phyloP scores from a whole-genome alignment of 1,140 invertebrate species.

The Bombus terrestris region DNA sequence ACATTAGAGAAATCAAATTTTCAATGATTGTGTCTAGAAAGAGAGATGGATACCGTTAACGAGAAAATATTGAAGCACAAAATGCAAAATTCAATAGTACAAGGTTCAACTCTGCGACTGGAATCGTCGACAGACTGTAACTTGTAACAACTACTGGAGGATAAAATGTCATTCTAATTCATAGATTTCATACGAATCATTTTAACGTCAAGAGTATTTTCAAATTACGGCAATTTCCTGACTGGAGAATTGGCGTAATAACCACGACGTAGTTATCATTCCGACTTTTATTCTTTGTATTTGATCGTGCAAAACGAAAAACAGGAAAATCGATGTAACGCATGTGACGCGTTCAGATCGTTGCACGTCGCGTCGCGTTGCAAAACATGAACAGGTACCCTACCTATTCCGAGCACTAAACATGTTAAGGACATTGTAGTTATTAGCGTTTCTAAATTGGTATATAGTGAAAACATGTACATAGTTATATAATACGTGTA shows the following conservation, averaged over 20 bases:
- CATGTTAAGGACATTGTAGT: too few relatives aligned
- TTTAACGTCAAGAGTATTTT: neutral
- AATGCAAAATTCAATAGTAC: neutral
- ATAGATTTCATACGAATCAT: constrained; percentile 7
- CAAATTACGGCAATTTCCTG: constrained; percentile 31
- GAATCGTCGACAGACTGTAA: neutral
- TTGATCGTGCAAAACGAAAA: constrained; percentile 2
- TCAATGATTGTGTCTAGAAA: too few relatives aligned
- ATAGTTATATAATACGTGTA: too few relatives aligned
- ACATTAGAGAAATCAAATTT: too few relatives aligned
- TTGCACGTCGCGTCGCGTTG: neutral
- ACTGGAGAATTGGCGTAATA: neutral
- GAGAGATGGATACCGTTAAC: too few relatives aligned
- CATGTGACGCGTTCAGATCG: neutral
- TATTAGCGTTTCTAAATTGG: too few relatives aligned
- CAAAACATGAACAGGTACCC: too few relatives aligned
- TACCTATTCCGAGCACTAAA: too few relatives aligned
- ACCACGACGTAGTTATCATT: neutral
- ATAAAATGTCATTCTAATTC: constrained; percentile 8
- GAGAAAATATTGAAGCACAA: too few relatives aligned
- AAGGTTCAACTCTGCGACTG: neutral
- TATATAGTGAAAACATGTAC: too few relatives aligned
- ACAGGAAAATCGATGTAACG: neutral
- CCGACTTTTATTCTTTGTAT: neutral
- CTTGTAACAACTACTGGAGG: neutral